phyloP scores from a whole-genome alignment of 1,140 invertebrate species.

The Pogonognathellus flavescens region DNA sequence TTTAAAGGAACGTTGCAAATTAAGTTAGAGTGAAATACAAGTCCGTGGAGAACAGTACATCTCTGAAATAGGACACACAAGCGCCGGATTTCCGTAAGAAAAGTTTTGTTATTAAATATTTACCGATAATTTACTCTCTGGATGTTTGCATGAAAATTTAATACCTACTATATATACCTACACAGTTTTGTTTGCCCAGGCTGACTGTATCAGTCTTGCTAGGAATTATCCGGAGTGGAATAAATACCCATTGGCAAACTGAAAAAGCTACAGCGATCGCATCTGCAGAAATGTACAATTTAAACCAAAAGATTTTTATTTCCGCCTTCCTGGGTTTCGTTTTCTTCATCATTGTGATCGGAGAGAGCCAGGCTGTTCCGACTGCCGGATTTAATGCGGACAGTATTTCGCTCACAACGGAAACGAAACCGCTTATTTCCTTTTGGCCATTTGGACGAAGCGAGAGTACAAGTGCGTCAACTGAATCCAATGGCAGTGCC shows the following conservation, averaged over 20 bases:
- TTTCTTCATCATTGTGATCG: conserved; percentile 24
- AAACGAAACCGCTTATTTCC: conserved; percentile 8
- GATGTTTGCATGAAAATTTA: not conserved
- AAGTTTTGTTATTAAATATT: not conserved
- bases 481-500: not conserved
- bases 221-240: not conserved
- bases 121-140: not conserved
- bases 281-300: conserved; percentile 35
- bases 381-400: not conserved
- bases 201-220: not conserved
- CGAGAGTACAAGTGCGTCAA: conserved; percentile 8
- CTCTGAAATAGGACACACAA: not conserved
- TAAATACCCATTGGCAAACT: not conserved
- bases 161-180: no score
- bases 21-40: no score
- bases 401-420: conserved; percentile 5
- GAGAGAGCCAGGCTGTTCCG: conserved; percentile 10
- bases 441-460: conserved; percentile 36
- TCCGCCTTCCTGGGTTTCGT: conserved; percentile 19
- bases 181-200: not conserved
- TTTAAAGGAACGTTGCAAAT: no score
- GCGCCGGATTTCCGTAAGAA: not conserved
- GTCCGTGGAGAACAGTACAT: not conserved
- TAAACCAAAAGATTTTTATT: conserved; percentile 45
- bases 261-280: not conserved